Percentiles rank a stretch among this genome's conserved stretches.
These are phyloP conservation scores for Elegia similella DNA, from an alignment of 2,888 invertebrate genomes.

Conservation along the genomic window DNA sequence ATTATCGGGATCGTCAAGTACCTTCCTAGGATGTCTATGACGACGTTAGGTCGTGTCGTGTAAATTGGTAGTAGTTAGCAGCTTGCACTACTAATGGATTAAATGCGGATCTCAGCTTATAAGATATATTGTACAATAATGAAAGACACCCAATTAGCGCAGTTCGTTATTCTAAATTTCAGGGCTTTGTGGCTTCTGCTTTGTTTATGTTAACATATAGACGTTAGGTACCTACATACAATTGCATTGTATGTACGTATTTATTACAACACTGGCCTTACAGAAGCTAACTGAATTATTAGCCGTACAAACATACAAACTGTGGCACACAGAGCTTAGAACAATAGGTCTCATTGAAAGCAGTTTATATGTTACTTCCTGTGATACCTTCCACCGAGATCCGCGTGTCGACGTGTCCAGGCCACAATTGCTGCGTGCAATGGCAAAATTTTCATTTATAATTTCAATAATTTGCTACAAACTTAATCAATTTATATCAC, in stretches of 20 bases:
- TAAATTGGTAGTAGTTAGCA: no score
- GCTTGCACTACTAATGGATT: no score
- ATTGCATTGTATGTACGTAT: conserved; percentile 8
- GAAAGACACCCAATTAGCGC: no score
- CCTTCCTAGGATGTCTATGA: no score
- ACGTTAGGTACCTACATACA: conserved; percentile 1
- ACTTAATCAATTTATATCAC: conserved; percentile 72
- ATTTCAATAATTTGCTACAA: conserved; percentile 43
- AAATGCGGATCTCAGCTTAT: no score
- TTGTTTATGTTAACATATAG: neutral
- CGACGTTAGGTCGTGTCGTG: no score
- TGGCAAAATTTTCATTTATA: conserved; percentile 64
- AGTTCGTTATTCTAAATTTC: neutral
- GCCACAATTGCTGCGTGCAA: conserved; percentile 81
- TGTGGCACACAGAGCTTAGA: conserved; percentile 21
- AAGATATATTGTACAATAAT: no score
- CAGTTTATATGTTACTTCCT: conserved; percentile 79
- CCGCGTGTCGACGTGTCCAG: conserved; percentile 82
- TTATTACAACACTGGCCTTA: conserved; percentile 10
- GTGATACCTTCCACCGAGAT: conserved; percentile 84
- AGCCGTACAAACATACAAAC: conserved; percentile 15
- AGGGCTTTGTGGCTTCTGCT: neutral
- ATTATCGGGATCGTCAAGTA: no score
- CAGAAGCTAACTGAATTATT: conserved; percentile 4
- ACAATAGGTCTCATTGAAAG: conserved; percentile 1